Conservation (phyloP, 2,888 invertebrate species). For the Ichneumoninae sp. region DNA sequence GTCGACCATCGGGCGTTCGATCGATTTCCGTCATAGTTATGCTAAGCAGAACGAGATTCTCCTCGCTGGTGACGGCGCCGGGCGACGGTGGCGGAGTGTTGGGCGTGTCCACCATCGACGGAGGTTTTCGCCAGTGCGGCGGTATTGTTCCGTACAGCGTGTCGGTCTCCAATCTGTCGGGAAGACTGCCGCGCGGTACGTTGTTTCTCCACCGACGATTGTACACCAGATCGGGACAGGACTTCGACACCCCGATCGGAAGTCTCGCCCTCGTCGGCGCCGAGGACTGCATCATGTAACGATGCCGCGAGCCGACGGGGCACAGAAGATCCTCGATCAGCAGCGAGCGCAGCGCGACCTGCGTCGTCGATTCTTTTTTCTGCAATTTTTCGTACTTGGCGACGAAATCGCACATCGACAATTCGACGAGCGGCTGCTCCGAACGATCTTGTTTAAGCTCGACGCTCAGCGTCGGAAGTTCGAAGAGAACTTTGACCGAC, state of each 20-base stretch:
- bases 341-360: slow-evolving; percentile 93
- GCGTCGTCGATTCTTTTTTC: slow-evolving; percentile 89
- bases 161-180: slow-evolving; percentile 80
- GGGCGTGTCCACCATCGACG: slow-evolving; percentile 75
- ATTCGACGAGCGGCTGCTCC: slow-evolving; percentile 92
- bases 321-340: slow-evolving; percentile 96
- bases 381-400: slow-evolving; percentile 90
- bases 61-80: slow-evolving; percentile 80
- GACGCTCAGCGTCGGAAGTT: slow-evolving; percentile 90
- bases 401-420: slow-evolving; percentile 93
- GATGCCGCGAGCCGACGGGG: slow-evolving; percentile 91
- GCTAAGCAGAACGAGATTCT: slow-evolving; percentile 83
- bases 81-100: slow-evolving; percentile 82
- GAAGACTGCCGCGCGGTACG: slow-evolving; percentile 78
- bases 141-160: slow-evolving; percentile 81
- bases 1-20: slow-evolving; percentile 56
- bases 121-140: slow-evolving; percentile 80
- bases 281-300: slow-evolving; percentile 93
- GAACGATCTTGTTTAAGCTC: slow-evolving; percentile 90
- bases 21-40: slow-evolving; percentile 77
- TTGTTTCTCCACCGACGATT: slow-evolving; percentile 75
- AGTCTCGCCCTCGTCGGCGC: slow-evolving; percentile 79
- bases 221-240: slow-evolving; percentile 90
- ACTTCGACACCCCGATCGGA: slow-evolving; percentile 87
- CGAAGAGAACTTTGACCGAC: slow-evolving; percentile 87